Conservation (phyloP, 2,888 invertebrate genomes). For the Polymixis flavicincta region DNA sequence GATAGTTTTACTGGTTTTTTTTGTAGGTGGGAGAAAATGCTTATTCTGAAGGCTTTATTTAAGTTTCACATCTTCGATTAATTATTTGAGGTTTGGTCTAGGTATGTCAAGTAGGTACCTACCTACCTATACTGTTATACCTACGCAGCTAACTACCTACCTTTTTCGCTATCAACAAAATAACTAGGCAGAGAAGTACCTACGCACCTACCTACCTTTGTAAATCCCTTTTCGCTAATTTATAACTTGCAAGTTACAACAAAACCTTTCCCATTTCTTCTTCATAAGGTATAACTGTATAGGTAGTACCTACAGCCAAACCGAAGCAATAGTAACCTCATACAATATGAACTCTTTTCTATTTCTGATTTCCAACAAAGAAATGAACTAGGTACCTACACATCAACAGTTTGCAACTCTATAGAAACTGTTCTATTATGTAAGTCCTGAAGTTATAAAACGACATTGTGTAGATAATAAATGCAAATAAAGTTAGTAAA, state of each 20-base stretch:
- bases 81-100: not conserved
- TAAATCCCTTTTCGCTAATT: not conserved
- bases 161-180: not conserved
- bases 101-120: too few species aligned
- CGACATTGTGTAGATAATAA: constrained; percentile 3
- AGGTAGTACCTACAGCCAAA: not conserved
- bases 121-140: not conserved
- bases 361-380: constrained; percentile 44
- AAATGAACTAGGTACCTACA: constrained; percentile 14
- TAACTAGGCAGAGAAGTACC: not conserved
- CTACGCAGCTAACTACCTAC: too few species aligned
- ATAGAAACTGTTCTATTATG: not conserved
- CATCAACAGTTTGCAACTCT: not conserved
- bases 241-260: not conserved
- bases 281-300: not conserved
- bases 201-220: not conserved
- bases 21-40: too few species aligned
- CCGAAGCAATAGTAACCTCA: constrained; percentile 12
- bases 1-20: too few species aligned
- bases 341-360: constrained; percentile 32
- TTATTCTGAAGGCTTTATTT: not conserved
- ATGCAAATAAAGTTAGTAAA: constrained; percentile 32
- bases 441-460: constrained; percentile 5
- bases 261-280: constrained; percentile 7
- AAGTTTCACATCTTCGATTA: not conserved